These are phyloP conservation scores for Rhea pennata DNA, from an alignment of 2,113 vertebrate genomes.

Conservation along the genomic window DNA sequence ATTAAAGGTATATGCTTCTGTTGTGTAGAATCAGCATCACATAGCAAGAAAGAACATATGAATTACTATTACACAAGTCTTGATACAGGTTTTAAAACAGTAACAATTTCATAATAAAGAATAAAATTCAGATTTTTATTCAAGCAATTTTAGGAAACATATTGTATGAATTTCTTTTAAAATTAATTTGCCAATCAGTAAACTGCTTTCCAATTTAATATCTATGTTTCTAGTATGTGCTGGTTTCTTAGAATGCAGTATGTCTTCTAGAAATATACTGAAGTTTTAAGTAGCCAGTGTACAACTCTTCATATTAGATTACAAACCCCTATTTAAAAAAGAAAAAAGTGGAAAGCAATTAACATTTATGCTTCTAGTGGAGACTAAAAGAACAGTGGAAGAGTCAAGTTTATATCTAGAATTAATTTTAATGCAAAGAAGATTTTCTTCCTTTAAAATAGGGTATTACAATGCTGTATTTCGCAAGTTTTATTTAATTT, in stretches of 20 bases:
- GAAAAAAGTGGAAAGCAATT: no score
- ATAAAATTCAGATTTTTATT: not conserved
- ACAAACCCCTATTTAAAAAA: no score
- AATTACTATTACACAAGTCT: not conserved
- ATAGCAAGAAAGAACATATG: not conserved
- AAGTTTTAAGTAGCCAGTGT: no score
- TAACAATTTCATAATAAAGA: not conserved
- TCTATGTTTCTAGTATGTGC: not conserved
- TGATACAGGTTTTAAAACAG: not conserved
- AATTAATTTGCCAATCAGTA: not conserved
- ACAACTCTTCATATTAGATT: no score
- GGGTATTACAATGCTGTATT: no score
- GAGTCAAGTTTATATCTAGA: not conserved
- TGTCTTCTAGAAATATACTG: not conserved
- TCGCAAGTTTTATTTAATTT: not conserved
- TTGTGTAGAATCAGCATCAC: not conserved
- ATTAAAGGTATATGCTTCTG: not conserved
- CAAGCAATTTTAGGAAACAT: not conserved
- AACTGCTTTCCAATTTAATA: not conserved
- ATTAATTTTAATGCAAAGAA: not conserved
- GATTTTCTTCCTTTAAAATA: not conserved
- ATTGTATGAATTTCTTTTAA: not conserved
- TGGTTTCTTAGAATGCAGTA: not conserved
- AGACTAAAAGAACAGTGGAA: no score
- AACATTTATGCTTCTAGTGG: no score